phyloP scores from a whole-genome alignment of 2,113 vertebrate genomes.

The Anoura caudifer region DNA sequence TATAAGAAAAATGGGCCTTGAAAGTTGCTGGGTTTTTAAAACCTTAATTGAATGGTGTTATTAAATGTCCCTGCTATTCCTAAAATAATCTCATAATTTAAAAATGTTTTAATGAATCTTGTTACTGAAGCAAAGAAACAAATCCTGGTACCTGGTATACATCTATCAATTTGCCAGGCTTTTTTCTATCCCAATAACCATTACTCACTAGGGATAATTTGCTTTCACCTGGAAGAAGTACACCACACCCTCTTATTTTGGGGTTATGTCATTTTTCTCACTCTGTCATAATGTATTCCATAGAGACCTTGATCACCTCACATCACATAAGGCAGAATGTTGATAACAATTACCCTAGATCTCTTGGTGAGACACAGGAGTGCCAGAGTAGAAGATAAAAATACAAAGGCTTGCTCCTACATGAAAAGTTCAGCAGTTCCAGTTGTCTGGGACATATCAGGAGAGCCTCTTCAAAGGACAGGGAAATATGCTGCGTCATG shows the following conservation, averaged over 20 bases:
- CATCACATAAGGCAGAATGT: not conserved
- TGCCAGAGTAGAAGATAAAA: not conserved
- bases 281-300: not conserved
- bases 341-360: not conserved
- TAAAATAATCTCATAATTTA: not conserved
- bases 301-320: not conserved
- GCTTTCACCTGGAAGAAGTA: not conserved
- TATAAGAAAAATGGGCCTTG: not conserved
- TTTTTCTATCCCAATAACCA: not conserved
- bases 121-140: slow-evolving; percentile 19
- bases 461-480: not conserved
- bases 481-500: not conserved
- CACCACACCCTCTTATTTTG: not conserved
- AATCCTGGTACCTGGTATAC: not conserved
- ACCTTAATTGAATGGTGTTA: not conserved
- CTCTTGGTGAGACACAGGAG: not conserved
- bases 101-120: not conserved
- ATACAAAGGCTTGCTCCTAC: not conserved
- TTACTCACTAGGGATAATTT: not conserved
- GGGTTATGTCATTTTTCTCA: not conserved
- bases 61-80: not conserved
- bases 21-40: not conserved
- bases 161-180: not conserved
- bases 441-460: not conserved
- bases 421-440: not conserved